Base-by-base conservation (phyloP, 2,888 invertebrate genomes). In the Holacanthella duospinosa region DNA sequence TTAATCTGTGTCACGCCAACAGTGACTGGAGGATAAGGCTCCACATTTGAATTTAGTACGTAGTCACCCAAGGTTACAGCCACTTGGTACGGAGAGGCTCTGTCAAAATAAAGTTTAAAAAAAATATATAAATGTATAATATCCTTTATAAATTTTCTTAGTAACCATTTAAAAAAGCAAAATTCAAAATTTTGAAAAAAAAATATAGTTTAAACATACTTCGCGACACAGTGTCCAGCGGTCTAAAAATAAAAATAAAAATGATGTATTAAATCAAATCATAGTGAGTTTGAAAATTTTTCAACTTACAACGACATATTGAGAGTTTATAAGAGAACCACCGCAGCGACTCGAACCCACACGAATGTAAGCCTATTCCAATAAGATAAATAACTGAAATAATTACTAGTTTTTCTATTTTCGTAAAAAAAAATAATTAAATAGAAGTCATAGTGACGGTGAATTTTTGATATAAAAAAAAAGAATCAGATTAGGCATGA, bases 281-380 rank as follows among this genome's bases (percentile, higher is more conserved):
- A 44, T 58, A 21, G 3, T 29, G 29, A 36, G n/a, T 57, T 58
- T n/a, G n/a, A n/a, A n/a, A n/a, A n/a, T n/a, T n/a, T n/a, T n/a
- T n/a, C n/a, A n/a, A 44, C 61, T 61, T 43, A 61, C 65, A 12
- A 94, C 93, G n/a, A n/a, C n/a, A 78, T 93, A 92, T 63, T 89
- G 86, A 28, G 91, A 84, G 72, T 92, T 93, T 73, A 93, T 89
- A 68, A 93, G 80, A 1, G 93, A 93, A 28, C 93, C 93, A 48
- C 93, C 93, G 76, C 93, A 93, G 77, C 93, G 88, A 80, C 92
- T 92, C 54, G 93, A 91, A 67, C 93, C 93, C 65, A 93, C 93
- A 75, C 93, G 82, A 75, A 93, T 93, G 79, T 93, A 93, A 0
- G 93, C 83, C 82, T 82, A 74, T 43, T 75, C 73, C 62, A 64